phyloP scores from a whole-genome alignment of 92 coral and sea anemone genomes.

The Pocillopora meandrina region DNA sequence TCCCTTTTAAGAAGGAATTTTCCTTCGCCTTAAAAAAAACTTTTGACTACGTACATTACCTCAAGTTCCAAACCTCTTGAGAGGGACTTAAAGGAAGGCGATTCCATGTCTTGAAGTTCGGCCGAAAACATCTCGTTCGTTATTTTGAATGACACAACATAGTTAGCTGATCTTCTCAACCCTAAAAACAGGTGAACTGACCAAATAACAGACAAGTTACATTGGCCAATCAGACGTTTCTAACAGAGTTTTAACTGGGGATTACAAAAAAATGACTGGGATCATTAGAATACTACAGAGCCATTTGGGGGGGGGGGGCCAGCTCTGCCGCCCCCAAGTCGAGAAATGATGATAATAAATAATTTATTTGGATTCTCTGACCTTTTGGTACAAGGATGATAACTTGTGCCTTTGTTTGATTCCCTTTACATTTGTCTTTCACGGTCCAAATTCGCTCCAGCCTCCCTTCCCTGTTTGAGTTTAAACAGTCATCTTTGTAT shows the following conservation, averaged over 20 bases:
- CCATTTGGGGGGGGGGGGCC: no score
- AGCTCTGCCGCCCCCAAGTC: no score
- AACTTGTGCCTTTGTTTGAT: slow-evolving; percentile 44
- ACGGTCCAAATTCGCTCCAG: slow-evolving; percentile 80
- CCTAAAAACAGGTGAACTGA: neutral
- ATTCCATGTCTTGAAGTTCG: slow-evolving; percentile 19
- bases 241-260: no score
- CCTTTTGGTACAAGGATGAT: slow-evolving; percentile 67
- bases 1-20: no score
- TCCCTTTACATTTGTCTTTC: slow-evolving; percentile 62
- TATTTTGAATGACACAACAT: slow-evolving; percentile 3
- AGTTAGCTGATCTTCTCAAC: slow-evolving; percentile 21
- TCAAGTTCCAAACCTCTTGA: slow-evolving; percentile 2
- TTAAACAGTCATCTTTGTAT: slow-evolving; percentile 49
- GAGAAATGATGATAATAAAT: no score
- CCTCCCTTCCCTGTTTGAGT: slow-evolving; percentile 38
- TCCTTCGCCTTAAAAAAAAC: neutral
- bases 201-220: no score
- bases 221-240: no score
- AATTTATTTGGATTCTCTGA: slow-evolving; percentile 1
- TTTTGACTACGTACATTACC: neutral
- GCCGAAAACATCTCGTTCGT: slow-evolving; percentile 8
- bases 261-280: no score
- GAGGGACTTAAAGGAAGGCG: neutral
- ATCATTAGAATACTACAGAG: no score